phyloP scores from a whole-genome alignment of 1,140 invertebrate genomes.

The Magallana gigas region DNA sequence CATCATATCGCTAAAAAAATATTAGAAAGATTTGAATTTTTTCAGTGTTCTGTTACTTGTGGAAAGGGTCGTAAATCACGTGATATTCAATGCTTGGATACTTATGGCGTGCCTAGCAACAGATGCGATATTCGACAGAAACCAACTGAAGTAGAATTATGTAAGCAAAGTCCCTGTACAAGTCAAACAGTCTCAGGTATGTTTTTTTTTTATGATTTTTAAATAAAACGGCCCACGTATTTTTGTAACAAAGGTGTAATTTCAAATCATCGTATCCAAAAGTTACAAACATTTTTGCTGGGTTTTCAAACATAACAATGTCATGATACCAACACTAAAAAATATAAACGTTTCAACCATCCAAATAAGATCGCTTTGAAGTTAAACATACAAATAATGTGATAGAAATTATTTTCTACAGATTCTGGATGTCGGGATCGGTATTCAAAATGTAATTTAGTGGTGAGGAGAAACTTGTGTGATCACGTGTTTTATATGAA shows the following conservation, averaged over 20 bases:
- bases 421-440: slow-evolving; percentile 28
- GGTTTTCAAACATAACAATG: too few species aligned
- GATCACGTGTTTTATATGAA: slow-evolving; percentile 27
- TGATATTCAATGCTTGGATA: slow-evolving; percentile 45
- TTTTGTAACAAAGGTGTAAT: too few species aligned
- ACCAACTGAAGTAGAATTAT: not conserved
- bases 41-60: slow-evolving; percentile 52
- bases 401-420: not conserved
- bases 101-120: not conserved
- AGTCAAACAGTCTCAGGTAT: slow-evolving; percentile 2
- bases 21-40: not conserved
- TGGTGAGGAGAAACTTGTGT: slow-evolving; percentile 10
- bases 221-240: too few species aligned
- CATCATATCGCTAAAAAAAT: too few species aligned
- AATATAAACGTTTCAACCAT: too few species aligned
- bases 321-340: too few species aligned
- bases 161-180: not conserved
- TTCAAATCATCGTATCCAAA: too few species aligned
- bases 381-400: too few species aligned
- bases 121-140: not conserved
- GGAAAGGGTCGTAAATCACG: slow-evolving; percentile 46
- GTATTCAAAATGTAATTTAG: slow-evolving; percentile 1
- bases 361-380: too few species aligned
- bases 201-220: not conserved
- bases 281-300: too few species aligned